phyloP scores from a whole-genome alignment of 2,113 vertebrate species.

The Platysteira castanea region DNA sequence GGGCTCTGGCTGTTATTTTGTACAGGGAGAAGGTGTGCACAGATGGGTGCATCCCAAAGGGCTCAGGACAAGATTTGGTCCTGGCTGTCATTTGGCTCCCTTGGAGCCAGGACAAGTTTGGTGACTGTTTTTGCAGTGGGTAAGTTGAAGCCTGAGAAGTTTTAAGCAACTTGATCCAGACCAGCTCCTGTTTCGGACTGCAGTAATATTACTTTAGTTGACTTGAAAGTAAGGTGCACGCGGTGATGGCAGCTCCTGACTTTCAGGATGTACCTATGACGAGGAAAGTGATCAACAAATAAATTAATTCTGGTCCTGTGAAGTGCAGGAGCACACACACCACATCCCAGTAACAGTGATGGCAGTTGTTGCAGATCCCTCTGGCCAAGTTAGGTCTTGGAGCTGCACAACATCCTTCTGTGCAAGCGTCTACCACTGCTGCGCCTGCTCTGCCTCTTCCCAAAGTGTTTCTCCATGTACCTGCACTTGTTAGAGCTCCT shows the following conservation, averaged over 20 bases:
- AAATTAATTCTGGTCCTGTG: not conserved
- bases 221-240: not conserved
- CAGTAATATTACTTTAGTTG: not conserved
- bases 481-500: not conserved
- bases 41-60: not conserved
- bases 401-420: not conserved
- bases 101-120: not conserved
- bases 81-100: not conserved
- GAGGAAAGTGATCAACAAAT: not conserved
- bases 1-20: not conserved
- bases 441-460: not conserved
- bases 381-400: not conserved
- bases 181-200: not conserved
- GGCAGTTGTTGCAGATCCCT: not conserved
- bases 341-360: rapidly evolving
- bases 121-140: not conserved
- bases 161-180: not conserved
- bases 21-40: not conserved
- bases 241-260: not conserved
- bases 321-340: not conserved
- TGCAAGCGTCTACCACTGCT: not conserved
- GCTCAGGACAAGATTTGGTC: not conserved
- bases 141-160: not conserved
- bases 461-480: not conserved
- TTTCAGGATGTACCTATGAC: not conserved